These are phyloP conservation scores for Gandaritis pyraliata DNA, from an alignment of 2,888 invertebrate genomes.

Conservation along the genomic window DNA sequence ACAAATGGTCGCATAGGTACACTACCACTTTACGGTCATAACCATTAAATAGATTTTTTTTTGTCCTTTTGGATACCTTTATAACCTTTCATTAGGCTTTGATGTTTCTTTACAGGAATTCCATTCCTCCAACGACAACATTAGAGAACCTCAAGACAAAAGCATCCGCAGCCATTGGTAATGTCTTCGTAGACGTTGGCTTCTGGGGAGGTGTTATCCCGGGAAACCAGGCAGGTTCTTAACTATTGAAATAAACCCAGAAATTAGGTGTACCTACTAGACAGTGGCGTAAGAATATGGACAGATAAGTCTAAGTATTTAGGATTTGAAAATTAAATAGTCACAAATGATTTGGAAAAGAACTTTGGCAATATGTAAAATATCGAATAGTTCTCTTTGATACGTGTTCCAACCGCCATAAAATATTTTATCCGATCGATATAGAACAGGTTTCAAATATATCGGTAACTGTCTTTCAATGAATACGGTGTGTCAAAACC, in stretches of 20 bases:
- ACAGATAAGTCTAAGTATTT: no score
- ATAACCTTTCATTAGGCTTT: background rate
- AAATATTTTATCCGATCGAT: conserved; percentile 25
- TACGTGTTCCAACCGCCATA: conserved; percentile 14
- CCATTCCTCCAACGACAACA: conserved; percentile 88
- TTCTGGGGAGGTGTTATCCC: conserved; percentile 93
- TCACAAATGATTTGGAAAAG: no score
- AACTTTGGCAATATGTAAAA: no score
- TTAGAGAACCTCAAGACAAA: conserved; percentile 85
- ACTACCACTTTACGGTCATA: background rate
- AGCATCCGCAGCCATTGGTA: conserved; percentile 82
- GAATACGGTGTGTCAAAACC: conserved; percentile 16
- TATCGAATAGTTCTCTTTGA: no score
- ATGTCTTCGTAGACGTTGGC: conserved; percentile 88
- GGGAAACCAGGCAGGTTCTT: conserved; percentile 81
- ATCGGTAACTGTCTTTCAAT: conserved; percentile 31
- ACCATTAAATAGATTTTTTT: conserved; percentile 1
- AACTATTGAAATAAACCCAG: background rate
- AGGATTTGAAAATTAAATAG: no score
- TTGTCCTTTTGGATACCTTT: conserved; percentile 16
- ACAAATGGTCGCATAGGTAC: background rate
- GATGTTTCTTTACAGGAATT: conserved; percentile 82
- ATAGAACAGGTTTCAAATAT: conserved; percentile 30
- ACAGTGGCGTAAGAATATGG: no score
- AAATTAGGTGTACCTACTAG: no score